These are phyloP conservation scores for Calliopsis andreniformis DNA, from an alignment of 1,140 invertebrate species.

Conservation along the genomic window DNA sequence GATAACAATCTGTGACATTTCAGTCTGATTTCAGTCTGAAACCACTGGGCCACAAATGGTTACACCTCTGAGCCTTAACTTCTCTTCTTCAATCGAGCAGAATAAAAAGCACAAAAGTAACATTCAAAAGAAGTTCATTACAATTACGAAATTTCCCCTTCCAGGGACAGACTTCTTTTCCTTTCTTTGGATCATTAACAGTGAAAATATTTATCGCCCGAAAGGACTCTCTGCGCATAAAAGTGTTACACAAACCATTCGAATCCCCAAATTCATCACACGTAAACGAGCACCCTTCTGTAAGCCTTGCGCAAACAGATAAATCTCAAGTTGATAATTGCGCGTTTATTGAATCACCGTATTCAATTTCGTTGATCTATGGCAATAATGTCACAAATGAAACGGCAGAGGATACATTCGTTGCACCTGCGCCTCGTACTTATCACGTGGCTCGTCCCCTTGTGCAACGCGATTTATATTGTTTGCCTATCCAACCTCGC, in stretches of 20 bases:
- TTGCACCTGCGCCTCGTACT: not conserved
- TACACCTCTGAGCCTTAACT: too few species aligned
- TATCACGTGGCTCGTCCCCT: not conserved
- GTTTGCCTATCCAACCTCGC: not conserved
- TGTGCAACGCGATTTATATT: not conserved
- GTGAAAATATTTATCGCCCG: too few species aligned
- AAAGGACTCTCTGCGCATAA: too few species aligned
- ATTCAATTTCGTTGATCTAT: not conserved
- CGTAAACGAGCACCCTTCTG: not conserved
- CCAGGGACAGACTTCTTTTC: too few species aligned
- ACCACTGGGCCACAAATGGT: too few species aligned
- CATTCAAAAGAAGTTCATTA: too few species aligned
- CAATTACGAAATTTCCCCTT: too few species aligned
- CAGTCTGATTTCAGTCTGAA: too few species aligned
- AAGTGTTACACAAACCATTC: not conserved
- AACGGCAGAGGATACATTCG: not conserved
- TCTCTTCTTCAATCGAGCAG: too few species aligned
- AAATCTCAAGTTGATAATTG: not conserved
- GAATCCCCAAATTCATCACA: not conserved
- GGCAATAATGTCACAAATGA: not conserved
- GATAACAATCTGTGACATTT: too few species aligned
- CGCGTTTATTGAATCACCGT: not conserved
- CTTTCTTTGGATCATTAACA: too few species aligned
- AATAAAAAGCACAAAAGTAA: too few species aligned
- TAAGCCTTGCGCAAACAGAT: not conserved